Evolutionary conservation across 2,797 vertebrate species (phyloP).

Genomic region (Sebastes alutus): DNA sequence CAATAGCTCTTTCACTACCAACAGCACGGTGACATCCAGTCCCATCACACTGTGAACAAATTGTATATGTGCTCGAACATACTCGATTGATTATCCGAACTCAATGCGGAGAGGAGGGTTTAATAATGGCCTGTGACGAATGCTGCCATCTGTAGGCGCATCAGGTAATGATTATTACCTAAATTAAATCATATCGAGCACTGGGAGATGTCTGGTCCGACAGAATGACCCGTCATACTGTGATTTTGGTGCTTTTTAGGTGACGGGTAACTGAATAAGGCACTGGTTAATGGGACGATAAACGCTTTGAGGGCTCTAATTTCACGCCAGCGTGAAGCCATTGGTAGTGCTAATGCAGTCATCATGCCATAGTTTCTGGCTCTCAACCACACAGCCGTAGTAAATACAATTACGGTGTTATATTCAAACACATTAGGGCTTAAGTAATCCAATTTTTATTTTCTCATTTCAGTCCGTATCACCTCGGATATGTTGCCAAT

Average conservation of each 20-base stretch:
- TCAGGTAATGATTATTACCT: conserved; percentile 13
- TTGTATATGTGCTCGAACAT: conserved; percentile 12
- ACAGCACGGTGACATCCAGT: background rate
- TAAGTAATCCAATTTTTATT: background rate
- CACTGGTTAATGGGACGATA: background rate
- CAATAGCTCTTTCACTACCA: conserved; percentile 31
- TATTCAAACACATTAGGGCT: background rate
- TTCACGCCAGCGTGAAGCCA: background rate
- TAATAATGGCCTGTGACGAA: conserved; percentile 13
- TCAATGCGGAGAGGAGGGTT: conserved; percentile 3
- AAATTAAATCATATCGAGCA: conserved; percentile 10
- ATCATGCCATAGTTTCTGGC: background rate
- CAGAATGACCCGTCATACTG: background rate
- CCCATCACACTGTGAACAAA: conserved; percentile 12
- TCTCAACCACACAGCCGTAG: background rate
- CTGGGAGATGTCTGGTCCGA: background rate
- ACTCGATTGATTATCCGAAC: conserved; percentile 15
- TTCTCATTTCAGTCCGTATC: background rate
- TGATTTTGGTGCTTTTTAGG: conserved; percentile 11
- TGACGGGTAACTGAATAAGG: conserved; percentile 3
- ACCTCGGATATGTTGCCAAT: background rate
- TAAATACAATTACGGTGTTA: background rate
- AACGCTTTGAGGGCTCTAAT: background rate
- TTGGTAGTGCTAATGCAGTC: background rate
- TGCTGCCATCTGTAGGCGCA: conserved; percentile 17